Base-by-base conservation (phyloP, 2,113 vertebrate genomes). In the Clinocottus analis region DNA sequence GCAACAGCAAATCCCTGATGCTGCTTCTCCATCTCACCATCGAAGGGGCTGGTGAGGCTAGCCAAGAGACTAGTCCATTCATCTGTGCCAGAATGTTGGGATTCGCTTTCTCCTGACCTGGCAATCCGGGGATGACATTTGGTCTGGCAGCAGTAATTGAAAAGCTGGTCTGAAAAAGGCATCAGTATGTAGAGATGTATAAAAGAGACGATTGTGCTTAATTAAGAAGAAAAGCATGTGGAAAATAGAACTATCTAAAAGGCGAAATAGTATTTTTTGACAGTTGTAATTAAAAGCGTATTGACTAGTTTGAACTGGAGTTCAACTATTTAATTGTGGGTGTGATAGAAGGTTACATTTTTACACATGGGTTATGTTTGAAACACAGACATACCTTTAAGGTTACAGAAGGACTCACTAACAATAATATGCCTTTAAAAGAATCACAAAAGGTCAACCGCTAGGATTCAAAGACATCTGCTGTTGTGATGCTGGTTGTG, bases 401-500 rank as follows among this genome's bases (percentile, higher is more conserved):
- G 60, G 77, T 51, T 49, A 66, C 12, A 58, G 43, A 69, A 79
- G 53, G 51, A 83, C 27, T 1, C 10, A 19, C 17, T 72, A 37
- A 31, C 49, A 47, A 65, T 55, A 25, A 59, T 51, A 7, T 45
- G 9, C 7, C 23, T 47, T 21, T 25, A 29, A 58, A 58, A 56
- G 23, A 41, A 47, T 3, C 5, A 1, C 16, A 65, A 31, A 66
- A 75, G 65, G 79, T 79, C 72, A 75, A 58, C 71, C 5, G 9
- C 21, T 27, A 41, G 23, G 21, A 79, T 72, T 67, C 43, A 74
- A 71, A 72, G 53, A 72, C 39, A 14, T 16, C 56, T 66, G 45
- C 55, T 55, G 67, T 55, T 35, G 47, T 47, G 23, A 68, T 58
- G n/a, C 25, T 77, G 39, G 51, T 61, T 66, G 43, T 65, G 41